Percentiles rank a stretch among this genome's conserved stretches.
These are phyloP conservation scores for Probaryconus sp. DNA, from an alignment of 1,140 invertebrate genomes.

Conservation along the genomic window DNA sequence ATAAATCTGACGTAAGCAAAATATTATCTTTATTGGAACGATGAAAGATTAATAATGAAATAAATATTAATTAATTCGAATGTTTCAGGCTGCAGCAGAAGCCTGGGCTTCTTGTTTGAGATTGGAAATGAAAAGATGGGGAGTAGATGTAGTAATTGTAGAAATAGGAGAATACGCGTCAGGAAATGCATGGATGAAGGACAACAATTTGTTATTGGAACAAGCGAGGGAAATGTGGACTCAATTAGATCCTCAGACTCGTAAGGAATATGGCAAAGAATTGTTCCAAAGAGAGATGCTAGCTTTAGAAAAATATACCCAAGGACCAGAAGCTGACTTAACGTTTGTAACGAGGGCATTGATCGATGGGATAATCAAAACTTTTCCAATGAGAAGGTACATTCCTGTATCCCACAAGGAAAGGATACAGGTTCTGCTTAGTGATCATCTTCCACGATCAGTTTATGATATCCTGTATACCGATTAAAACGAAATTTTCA, in stretches of 20 bases:
- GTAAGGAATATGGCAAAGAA: slow-evolving; percentile 87
- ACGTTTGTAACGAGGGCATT: slow-evolving; percentile 84
- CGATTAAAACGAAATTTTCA: slow-evolving; percentile 66
- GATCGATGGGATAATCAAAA: slow-evolving; percentile 86
- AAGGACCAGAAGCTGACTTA: slow-evolving; percentile 84
- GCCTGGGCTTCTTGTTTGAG: slow-evolving; percentile 89
- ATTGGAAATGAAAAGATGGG: slow-evolving; percentile 87
- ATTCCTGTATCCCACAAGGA: slow-evolving; percentile 87
- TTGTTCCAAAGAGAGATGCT: slow-evolving; percentile 88
- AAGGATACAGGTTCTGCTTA: slow-evolving; percentile 86
- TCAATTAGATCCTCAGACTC: slow-evolving; percentile 85
- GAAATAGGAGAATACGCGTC: slow-evolving; percentile 90
- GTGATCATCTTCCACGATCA: slow-evolving; percentile 87
- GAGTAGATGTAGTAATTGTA: slow-evolving; percentile 87
- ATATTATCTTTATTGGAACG: too few relatives aligned
- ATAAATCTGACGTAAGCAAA: too few relatives aligned
- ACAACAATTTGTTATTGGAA: slow-evolving; percentile 83
- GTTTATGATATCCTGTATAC: slow-evolving; percentile 85
- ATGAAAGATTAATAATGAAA: too few relatives aligned
- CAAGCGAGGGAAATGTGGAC: slow-evolving; percentile 90
- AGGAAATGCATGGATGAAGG: slow-evolving; percentile 86
- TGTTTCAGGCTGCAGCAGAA: slow-evolving; percentile 85
- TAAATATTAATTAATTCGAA: slow-evolving; percentile 45
- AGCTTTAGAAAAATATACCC: slow-evolving; percentile 86
- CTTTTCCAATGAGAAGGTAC: slow-evolving; percentile 88